Conservation (phyloP, 2,113 vertebrate genomes). For the Cisticola juncidis region DNA sequence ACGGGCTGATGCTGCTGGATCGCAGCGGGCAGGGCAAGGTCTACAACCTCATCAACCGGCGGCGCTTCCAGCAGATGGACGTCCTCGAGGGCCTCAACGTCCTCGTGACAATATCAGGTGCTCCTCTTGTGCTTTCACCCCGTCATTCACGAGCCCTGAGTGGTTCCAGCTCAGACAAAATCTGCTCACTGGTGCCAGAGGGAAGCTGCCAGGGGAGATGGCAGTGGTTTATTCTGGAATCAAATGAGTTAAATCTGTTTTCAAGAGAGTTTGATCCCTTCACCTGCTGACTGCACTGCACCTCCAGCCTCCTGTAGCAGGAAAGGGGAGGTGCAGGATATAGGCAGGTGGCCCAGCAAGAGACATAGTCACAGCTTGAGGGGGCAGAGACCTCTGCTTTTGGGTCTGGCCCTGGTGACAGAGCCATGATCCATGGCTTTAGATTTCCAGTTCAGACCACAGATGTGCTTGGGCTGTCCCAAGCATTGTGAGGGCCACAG, state of each 20-base stretch:
- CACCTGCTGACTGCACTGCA: not conserved
- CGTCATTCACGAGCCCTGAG: fast-evolving
- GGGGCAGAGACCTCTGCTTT: not conserved
- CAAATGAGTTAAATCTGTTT: not conserved
- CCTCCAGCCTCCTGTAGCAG: not conserved
- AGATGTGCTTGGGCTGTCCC: not conserved
- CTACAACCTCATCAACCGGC: conserved; percentile 95
- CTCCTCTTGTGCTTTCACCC: fast-evolving
- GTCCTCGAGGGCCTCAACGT: conserved; percentile 97
- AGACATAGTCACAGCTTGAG: not conserved
- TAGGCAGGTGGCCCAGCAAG: not conserved
- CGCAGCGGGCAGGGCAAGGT: conserved; percentile 97
- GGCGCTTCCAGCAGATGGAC: conserved; percentile 98
- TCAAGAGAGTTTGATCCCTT: not conserved
- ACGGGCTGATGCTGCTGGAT: conserved; percentile 96
- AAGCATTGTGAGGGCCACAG: fast-evolving
- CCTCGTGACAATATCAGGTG: conserved; percentile 98
- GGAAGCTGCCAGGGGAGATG: not conserved
- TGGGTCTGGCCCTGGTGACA: not conserved
- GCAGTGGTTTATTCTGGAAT: not conserved
- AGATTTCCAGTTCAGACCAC: not conserved
- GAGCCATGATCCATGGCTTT: not conserved
- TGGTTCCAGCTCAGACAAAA: not conserved
- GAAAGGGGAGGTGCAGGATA: not conserved
- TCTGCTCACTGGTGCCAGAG: not conserved